phyloP scores from a whole-genome alignment of 2,113 vertebrate genomes.

The Sinocyclocheilus grahami region DNA sequence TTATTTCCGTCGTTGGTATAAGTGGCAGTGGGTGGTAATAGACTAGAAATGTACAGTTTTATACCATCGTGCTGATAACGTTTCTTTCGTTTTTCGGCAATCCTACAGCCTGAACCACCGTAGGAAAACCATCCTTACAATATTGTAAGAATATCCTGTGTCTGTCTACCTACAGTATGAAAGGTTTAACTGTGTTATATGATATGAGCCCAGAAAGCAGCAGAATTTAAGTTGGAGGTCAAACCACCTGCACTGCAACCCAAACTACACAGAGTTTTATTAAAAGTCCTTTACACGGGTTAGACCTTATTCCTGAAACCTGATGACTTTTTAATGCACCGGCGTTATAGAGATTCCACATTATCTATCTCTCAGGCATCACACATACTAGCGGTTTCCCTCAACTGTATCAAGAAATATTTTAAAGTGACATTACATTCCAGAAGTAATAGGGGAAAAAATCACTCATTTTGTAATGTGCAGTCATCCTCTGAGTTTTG shows the following conservation, averaged over 20 bases:
- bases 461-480: slow-evolving; percentile 8
- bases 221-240: neutral
- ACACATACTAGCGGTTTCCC: neutral
- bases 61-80: too few species aligned
- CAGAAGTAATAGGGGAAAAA: slow-evolving; percentile 4
- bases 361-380: slow-evolving; percentile 4
- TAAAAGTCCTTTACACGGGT: neutral
- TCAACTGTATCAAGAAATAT: slow-evolving; percentile 13
- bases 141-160: neutral
- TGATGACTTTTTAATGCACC: slow-evolving; percentile 10
- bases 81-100: too few species aligned
- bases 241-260: neutral
- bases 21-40: too few species aligned
- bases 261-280: neutral
- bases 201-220: neutral
- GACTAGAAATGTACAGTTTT: too few species aligned
- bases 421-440: slow-evolving; percentile 14
- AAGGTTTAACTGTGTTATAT: neutral
- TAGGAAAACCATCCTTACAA: too few species aligned
- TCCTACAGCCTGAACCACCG: too few species aligned
- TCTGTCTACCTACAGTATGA: neutral
- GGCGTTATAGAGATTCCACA: neutral
- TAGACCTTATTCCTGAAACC: slow-evolving; percentile 10
- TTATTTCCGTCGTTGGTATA: too few species aligned
- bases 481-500: slow-evolving; percentile 21